These are phyloP conservation scores for Pteropus alecto DNA, from an alignment of 2,113 vertebrate genomes.

Conservation along the genomic window DNA sequence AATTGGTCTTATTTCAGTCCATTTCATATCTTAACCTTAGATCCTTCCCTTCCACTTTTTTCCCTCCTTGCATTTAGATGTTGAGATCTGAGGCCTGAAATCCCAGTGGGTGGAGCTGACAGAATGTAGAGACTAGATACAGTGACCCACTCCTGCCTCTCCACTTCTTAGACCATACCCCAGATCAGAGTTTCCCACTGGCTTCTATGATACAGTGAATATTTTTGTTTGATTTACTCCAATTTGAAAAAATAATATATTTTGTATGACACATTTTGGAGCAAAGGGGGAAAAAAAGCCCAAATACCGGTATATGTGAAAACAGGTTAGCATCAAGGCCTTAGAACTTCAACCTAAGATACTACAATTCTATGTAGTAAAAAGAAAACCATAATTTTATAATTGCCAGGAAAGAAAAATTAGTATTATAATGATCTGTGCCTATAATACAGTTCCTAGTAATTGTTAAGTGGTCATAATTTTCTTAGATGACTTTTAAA, in stretches of 20 bases:
- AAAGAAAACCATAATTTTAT: background rate
- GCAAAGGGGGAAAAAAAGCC: background rate
- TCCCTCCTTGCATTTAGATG: background rate
- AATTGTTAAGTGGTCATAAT: conserved; percentile 9
- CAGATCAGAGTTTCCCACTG: background rate
- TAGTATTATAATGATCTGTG: background rate
- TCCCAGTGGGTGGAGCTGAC: background rate
- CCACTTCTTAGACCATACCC: background rate
- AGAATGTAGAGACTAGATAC: background rate
- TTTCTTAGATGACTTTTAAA: background rate
- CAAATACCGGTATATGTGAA: background rate
- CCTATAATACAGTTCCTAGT: background rate
- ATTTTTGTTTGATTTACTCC: background rate
- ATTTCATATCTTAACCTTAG: background rate
- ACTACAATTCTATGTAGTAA: background rate
- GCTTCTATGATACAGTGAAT: background rate
- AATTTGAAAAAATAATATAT: background rate
- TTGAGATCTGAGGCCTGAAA: background rate
- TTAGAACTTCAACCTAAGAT: background rate
- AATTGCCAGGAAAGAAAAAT: background rate
- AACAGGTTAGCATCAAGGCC: background rate
- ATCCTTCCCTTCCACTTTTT: background rate
- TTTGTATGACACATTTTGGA: background rate
- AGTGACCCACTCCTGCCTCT: too few species aligned
- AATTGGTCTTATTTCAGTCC: background rate